Evolutionary conservation across 35 echinoderm and acorn worm genomes (phyloP).

Genomic region (Nesometra sesokonis): DNA sequence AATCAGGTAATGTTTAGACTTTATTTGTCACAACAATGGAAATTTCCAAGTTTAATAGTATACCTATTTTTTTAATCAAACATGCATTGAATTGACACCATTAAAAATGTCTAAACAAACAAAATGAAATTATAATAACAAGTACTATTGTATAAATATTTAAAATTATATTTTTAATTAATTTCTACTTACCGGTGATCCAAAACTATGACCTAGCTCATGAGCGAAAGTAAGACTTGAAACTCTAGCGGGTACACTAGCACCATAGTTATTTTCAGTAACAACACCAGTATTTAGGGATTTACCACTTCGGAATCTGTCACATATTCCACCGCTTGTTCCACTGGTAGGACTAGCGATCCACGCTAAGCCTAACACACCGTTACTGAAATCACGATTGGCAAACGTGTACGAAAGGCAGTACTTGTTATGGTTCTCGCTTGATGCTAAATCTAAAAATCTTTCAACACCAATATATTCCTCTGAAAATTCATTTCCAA

Average conservation of each 20-base stretch:
- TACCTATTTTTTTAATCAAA: too few species aligned
- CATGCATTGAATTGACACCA: too few species aligned
- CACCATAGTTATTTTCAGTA: constrained; percentile 81
- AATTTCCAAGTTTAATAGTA: too few species aligned
- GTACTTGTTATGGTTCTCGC: constrained; percentile 24
- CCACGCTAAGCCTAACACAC: constrained; percentile 86
- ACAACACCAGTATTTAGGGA: constrained; percentile 85
- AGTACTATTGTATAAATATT: too few species aligned
- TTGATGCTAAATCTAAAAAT: constrained; percentile 59
- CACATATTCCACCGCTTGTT: constrained; percentile 2
- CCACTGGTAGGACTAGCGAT: constrained; percentile 44
- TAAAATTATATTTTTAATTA: too few species aligned
- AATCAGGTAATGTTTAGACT: too few species aligned
- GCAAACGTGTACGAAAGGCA: constrained; percentile 72
- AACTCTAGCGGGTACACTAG: constrained; percentile 52
- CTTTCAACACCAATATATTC: constrained; percentile 72
- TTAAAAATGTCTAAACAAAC: too few species aligned
- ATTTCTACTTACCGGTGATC: constrained; percentile 68
- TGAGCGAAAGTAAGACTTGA: constrained; percentile 88
- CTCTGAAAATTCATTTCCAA: constrained; percentile 28
- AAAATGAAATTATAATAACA: too few species aligned
- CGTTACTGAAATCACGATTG: constrained; percentile 81
- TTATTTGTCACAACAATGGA: too few species aligned
- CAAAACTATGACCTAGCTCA: constrained; percentile 91
- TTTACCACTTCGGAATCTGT: constrained; percentile 1